Base-by-base conservation (phyloP, 2,113 vertebrate genomes). In the Limnothrissa miodon region DNA sequence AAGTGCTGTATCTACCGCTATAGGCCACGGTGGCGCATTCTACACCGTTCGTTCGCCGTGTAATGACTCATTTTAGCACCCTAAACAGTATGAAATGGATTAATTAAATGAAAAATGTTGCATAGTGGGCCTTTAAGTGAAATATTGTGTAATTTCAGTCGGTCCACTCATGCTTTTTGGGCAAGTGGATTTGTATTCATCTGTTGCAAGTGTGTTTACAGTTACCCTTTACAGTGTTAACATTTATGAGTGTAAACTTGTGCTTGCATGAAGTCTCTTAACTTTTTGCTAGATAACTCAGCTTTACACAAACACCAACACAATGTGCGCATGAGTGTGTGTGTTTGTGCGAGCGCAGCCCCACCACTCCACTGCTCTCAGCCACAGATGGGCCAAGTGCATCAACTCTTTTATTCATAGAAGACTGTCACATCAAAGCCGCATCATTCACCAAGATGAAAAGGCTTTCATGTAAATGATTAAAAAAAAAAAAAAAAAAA, bases 401-500 rank as follows among this genome's bases (percentile, higher is more conserved):
- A 11, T 74, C 66, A 36, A 39, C 66, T 74, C 25, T 74, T 74
- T 74, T 74, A 74, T 74, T 74, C 33, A 74, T 74, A 33, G 25
- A 11, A 74, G 15, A 74, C 29, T 74, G 66, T 74, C 66, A 74
- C 66, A 74, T 74, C 88, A 91, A 90, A 89, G 86, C 80, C 0
- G 0, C 59, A 29, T 42, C 59, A 44, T 39, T 53, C 36, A 48
- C 79, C 84, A 84, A 88, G 23, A 87, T 89, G 79, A 88, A 83
- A 84, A 83, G 83, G 46, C 74, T 80, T 85, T 21, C 81, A 83
- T 87, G 82, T 83, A 83, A 88, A 89, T 90, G 62, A 89, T 89
- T 84, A 79, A 83, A 86, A 81, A 81, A 85, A 85, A 82, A 86
- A 86, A 90, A 87, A 66, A 82, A 89, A 84, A 80, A 51, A 84